Conservation (phyloP, 2,113 vertebrate species). For the Cephalopterus ornatus region DNA sequence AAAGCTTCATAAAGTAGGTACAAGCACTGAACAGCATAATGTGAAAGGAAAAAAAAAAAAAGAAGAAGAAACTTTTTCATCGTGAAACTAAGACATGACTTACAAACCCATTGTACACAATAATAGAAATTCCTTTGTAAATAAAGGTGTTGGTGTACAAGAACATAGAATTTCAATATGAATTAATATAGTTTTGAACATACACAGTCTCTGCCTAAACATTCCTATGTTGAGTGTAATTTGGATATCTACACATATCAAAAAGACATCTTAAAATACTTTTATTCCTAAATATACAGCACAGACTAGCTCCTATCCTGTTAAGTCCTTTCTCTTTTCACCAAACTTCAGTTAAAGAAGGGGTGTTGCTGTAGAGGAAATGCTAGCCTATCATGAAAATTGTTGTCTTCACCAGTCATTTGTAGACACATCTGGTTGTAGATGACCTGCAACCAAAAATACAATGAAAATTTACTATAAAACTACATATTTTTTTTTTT, state of each 20-base stretch:
- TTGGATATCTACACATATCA: not conserved
- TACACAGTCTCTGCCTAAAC: not conserved
- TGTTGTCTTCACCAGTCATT: not conserved
- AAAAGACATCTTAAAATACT: not conserved
- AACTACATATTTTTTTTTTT: not conserved
- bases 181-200: not conserved
- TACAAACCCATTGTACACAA: not conserved
- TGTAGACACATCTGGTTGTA: not conserved
- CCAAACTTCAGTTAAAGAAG: not conserved
- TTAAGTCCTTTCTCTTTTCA: not conserved
- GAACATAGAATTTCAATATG: not conserved
- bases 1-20: not conserved
- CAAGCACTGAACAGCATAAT: not conserved
- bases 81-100: not conserved
- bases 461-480: not conserved
- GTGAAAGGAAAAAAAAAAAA: not conserved
- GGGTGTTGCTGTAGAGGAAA: not conserved
- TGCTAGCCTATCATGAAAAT: not conserved
- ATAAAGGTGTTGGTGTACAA: not conserved
- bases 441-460: not conserved
- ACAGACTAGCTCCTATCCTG: too few species aligned
- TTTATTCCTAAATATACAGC: not conserved
- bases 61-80: not conserved
- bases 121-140: not conserved
- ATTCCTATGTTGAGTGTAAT: not conserved